phyloP scores from a whole-genome alignment of 2,797 vertebrate species.

The Eupleurogrammus muticus region DNA sequence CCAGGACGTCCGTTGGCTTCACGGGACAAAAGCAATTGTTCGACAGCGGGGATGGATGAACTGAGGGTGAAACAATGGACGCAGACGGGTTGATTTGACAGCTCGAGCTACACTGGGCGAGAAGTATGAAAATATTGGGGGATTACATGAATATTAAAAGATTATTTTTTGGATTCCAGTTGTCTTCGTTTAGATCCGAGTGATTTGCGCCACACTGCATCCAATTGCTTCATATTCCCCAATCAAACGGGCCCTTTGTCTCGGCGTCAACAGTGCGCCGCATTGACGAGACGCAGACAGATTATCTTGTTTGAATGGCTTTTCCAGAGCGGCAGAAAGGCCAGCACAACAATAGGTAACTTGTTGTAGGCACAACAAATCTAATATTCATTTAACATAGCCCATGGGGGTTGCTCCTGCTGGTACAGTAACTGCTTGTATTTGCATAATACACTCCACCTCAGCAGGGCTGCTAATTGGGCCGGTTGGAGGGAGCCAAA shows the following conservation, averaged over 20 bases:
- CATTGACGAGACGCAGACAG: slow-evolving; percentile 82
- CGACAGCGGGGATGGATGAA: slow-evolving; percentile 35
- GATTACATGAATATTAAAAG: background rate
- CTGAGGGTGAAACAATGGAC: slow-evolving; percentile 38
- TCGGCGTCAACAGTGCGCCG: slow-evolving; percentile 71
- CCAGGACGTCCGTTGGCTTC: slow-evolving; percentile 55
- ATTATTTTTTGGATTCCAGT: background rate
- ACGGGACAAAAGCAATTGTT: slow-evolving; percentile 78
- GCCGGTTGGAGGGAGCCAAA: slow-evolving; percentile 63
- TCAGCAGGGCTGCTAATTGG: slow-evolving; percentile 73
- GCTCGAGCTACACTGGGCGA: background rate
- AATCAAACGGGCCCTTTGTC: slow-evolving; percentile 83
- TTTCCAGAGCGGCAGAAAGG: slow-evolving; percentile 79
- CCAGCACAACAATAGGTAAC: slow-evolving; percentile 84
- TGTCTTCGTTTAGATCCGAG: slow-evolving; percentile 26
- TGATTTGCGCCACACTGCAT: slow-evolving; percentile 31
- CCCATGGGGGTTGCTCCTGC: slow-evolving; percentile 64
- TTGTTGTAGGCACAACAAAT: slow-evolving; percentile 85
- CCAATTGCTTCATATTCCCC: slow-evolving; percentile 78
- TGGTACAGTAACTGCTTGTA: slow-evolving; percentile 78
- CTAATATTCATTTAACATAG: slow-evolving; percentile 81
- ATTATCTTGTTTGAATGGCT: slow-evolving; percentile 85
- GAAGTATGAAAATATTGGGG: background rate
- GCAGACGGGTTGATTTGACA: slow-evolving; percentile 19
- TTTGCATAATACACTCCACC: slow-evolving; percentile 73